Conservation (phyloP, 2,113 vertebrate genomes). For the Burhinus oedicnemus region DNA sequence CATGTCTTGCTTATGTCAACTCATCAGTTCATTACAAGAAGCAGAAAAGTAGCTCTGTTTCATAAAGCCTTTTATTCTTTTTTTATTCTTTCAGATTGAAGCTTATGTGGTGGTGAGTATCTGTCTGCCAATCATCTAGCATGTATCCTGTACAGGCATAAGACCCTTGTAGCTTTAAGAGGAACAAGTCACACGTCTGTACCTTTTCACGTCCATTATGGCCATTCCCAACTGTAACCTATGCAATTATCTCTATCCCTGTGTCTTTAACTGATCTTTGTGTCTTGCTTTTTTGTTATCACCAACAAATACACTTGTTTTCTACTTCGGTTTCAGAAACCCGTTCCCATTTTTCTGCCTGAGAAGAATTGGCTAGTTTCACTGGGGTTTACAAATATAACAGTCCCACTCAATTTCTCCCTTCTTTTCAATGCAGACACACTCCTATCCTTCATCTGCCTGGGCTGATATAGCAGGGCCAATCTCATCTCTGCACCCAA, state of each 20-base stretch:
- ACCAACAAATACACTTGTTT: neutral
- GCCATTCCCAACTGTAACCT: neutral
- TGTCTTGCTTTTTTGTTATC: neutral
- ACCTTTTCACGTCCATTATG: neutral
- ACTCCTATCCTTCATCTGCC: neutral
- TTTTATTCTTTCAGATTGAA: conserved; percentile 82
- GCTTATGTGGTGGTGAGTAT: conserved; percentile 92
- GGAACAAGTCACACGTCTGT: neutral
- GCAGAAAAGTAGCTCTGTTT: neutral
- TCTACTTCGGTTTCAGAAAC: conserved; percentile 2
- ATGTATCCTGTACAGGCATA: neutral
- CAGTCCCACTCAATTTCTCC: neutral
- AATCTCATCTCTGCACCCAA: conserved; percentile 33
- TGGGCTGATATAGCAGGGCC: conserved; percentile 39
- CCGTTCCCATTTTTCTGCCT: neutral
- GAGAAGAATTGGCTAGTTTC: neutral
- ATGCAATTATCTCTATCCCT: neutral
- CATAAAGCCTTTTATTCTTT: neutral
- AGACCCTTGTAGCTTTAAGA: neutral
- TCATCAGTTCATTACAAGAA: neutral
- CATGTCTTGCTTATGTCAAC: neutral
- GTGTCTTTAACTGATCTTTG: neutral
- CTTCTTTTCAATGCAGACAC: neutral
- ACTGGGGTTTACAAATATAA: neutral
- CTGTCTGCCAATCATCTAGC: neutral